phyloP scores from a whole-genome alignment of 2,113 vertebrate genomes.

The Alaudala cheleensis region DNA sequence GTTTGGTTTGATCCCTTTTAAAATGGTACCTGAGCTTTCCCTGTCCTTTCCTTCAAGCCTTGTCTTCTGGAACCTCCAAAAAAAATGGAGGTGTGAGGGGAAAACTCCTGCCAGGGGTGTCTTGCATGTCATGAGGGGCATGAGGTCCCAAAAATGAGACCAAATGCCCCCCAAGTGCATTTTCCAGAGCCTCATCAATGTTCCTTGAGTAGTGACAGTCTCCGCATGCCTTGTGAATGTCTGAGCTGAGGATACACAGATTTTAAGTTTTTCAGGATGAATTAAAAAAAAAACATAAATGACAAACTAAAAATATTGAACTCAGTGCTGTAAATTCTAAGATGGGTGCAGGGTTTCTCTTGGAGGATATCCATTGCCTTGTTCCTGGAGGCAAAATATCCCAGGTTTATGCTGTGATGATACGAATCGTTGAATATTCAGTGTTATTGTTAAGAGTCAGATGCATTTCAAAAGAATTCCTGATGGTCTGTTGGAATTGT shows the following conservation, averaged over 20 bases:
- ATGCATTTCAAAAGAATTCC: slow-evolving; percentile 51
- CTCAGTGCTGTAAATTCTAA: slow-evolving; percentile 9
- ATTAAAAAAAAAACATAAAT: not conserved
- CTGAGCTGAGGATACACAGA: slow-evolving; percentile 8
- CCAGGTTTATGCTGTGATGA: not conserved
- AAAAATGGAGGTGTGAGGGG: not conserved
- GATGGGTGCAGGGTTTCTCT: not conserved
- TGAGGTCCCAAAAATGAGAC: not conserved
- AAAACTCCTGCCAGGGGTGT: not conserved
- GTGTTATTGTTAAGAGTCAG: slow-evolving; percentile 29
- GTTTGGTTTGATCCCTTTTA: not conserved
- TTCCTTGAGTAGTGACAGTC: slow-evolving; percentile 20
- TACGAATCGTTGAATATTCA: slow-evolving; percentile 55
- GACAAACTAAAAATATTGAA: not conserved
- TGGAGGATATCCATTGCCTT: not conserved
- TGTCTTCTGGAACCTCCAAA: not conserved
- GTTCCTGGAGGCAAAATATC: not conserved
- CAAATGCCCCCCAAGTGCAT: not conserved
- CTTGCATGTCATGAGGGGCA: not conserved
- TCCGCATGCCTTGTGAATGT: slow-evolving; percentile 50
- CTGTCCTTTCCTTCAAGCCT: slow-evolving; percentile 5
- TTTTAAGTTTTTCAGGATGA: not conserved
- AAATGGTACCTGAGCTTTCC: slow-evolving; percentile 33
- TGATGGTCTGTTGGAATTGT: slow-evolving; percentile 35
- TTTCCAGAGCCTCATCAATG: slow-evolving; percentile 1